phyloP scores from a whole-genome alignment of 2,113 vertebrate genomes.

The Hemiprocne comata region DNA sequence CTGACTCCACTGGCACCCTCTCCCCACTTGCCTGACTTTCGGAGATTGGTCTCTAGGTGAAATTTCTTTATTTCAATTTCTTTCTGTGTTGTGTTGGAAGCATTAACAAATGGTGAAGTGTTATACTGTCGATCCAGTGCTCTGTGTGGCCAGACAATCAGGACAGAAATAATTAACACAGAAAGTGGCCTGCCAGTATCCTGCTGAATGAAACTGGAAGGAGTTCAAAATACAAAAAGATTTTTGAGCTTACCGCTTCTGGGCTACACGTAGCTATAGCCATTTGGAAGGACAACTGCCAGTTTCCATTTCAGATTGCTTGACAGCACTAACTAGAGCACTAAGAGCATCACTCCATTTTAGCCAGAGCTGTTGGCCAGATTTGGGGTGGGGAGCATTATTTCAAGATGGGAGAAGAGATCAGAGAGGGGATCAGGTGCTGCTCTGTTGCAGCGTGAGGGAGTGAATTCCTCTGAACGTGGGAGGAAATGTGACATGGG shows the following conservation, averaged over 20 bases:
- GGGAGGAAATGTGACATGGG: not conserved
- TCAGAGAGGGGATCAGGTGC: not conserved
- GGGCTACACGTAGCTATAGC: constrained; percentile 71
- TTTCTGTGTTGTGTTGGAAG: constrained; percentile 68
- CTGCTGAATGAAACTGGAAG: constrained; percentile 79
- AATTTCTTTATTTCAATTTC: constrained; percentile 64
- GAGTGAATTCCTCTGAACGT: not conserved
- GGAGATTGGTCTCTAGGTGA: constrained; percentile 59
- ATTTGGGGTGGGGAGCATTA: not conserved
- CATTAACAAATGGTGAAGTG: constrained; percentile 72
- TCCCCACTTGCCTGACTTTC: constrained; percentile 1
- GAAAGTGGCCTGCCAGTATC: constrained; percentile 79
- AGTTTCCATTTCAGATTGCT: constrained; percentile 72
- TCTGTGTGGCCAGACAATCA: constrained; percentile 78
- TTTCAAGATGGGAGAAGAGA: not conserved
- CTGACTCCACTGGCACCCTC: constrained; percentile 23
- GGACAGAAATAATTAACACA: constrained; percentile 79
- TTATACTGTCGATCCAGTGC: constrained; percentile 68
- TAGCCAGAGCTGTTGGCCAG: not conserved
- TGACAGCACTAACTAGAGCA: constrained; percentile 71
- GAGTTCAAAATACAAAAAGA: constrained; percentile 80
- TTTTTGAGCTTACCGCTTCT: constrained; percentile 78
- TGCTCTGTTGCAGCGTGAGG: not conserved
- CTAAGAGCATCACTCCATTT: constrained; percentile 58
- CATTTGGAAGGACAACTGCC: constrained; percentile 79